Evolutionary conservation across 2,797 vertebrate genomes (phyloP).

Genomic region (Florisuga fusca): DNA sequence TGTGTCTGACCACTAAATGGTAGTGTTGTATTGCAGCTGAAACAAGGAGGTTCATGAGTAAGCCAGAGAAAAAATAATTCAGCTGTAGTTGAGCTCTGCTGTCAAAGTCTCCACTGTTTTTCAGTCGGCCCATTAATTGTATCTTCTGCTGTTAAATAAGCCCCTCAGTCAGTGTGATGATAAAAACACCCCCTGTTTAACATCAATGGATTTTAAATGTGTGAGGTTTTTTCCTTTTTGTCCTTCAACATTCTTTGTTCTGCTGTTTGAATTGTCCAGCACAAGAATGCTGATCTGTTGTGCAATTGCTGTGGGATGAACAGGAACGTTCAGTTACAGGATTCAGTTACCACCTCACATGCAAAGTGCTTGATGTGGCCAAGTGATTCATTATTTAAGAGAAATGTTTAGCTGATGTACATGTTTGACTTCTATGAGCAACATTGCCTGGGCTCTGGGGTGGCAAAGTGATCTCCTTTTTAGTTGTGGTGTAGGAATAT

Average conservation of each 20-base stretch:
- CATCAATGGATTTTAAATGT: background rate
- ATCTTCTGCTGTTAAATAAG: background rate
- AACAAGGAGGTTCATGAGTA: background rate
- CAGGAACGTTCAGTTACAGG: background rate
- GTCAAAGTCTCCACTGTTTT: background rate
- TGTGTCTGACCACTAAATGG: slow-evolving; percentile 50
- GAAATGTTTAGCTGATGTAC: background rate
- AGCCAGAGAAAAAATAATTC: background rate
- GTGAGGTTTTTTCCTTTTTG: background rate
- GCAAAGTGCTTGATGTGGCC: background rate
- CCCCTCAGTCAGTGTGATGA: background rate
- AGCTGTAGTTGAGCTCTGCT: background rate
- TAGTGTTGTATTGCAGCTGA: slow-evolving; percentile 31
- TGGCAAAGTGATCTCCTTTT: background rate
- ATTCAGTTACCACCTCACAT: slow-evolving; percentile 21
- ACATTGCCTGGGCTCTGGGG: background rate
- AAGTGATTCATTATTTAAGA: background rate
- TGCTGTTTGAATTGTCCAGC: background rate
- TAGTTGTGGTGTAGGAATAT: background rate
- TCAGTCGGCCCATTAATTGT: background rate
- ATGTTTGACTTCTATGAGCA: background rate
- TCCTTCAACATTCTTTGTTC: background rate
- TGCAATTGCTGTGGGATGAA: slow-evolving; percentile 6
- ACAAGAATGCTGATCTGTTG: background rate
- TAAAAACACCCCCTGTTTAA: background rate